Evolutionary conservation across 2,888 invertebrate species (phyloP).

Genomic region (Andrena minutula): DNA sequence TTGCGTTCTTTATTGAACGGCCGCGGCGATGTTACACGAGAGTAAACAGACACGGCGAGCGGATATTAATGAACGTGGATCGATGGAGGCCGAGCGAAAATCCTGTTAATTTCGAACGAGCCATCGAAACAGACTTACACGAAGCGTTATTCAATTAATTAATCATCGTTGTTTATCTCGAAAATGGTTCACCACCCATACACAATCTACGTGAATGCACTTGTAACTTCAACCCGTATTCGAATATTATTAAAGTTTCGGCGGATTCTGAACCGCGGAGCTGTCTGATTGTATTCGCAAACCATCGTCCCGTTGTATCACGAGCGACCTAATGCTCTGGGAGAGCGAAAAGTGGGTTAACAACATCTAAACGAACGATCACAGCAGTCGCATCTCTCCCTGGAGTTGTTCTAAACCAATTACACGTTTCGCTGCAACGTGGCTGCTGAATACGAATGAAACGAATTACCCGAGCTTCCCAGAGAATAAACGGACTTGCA

Average conservation of each 20-base stretch:
- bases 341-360: conserved; percentile 25
- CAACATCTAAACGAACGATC: neutral
- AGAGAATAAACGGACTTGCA: neutral
- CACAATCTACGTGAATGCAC: too few species aligned
- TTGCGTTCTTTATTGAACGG: conserved; percentile 26
- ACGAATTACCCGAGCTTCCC: conserved; percentile 8
- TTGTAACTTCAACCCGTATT: too few species aligned
- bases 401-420: neutral
- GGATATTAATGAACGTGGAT: conserved; percentile 2
- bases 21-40: conserved; percentile 16
- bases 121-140: neutral
- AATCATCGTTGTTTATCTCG: neutral
- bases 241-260: neutral
- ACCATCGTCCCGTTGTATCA: conserved; percentile 2
- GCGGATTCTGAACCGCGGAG: too few species aligned
- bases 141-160: neutral
- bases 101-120: neutral
- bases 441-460: conserved; percentile 13
- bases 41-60: conserved; percentile 7
- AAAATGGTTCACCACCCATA: neutral
- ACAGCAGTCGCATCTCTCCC: neutral
- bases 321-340: neutral
- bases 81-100: neutral
- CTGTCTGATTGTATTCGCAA: too few species aligned
- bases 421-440: conserved; percentile 22